These are phyloP conservation scores for Aphodius granarius DNA, from an alignment of 2,888 invertebrate species.

Conservation along the genomic window DNA sequence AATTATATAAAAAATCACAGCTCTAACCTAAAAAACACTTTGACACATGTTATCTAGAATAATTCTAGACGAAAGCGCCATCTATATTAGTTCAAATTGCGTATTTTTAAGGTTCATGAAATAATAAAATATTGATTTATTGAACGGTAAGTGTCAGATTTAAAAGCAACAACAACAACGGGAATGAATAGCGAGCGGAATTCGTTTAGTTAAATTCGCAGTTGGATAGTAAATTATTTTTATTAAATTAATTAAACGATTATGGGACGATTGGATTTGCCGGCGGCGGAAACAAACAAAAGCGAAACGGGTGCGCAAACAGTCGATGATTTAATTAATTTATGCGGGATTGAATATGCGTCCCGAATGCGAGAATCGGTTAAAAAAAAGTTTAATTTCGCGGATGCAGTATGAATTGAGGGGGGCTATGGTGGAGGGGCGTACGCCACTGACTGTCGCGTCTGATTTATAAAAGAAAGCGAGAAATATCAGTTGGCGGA, in stretches of 20 bases:
- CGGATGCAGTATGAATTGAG: background rate
- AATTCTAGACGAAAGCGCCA: too few species aligned
- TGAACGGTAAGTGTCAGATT: background rate
- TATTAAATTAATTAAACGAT: background rate
- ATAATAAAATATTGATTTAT: background rate
- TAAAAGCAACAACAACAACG: background rate
- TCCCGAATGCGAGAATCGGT: background rate
- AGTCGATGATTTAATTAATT: slow-evolving; percentile 12
- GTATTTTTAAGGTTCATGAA: background rate
- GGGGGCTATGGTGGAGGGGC: too few species aligned
- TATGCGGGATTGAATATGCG: slow-evolving; percentile 7
- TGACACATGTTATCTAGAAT: too few species aligned
- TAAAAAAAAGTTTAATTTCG: background rate
- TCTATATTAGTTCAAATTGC: too few species aligned
- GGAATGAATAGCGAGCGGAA: background rate
- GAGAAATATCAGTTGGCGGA: background rate
- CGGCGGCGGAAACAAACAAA: slow-evolving; percentile 6
- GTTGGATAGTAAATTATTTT: background rate
- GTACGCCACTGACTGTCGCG: too few species aligned
- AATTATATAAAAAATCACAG: too few species aligned
- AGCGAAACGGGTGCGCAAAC: background rate
- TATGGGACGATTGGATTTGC: slow-evolving; percentile 3
- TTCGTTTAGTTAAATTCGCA: background rate
- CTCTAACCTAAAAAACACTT: too few species aligned
- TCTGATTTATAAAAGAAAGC: slow-evolving; percentile 14